phyloP scores from a whole-genome alignment of 2,113 vertebrate genomes.

The Poicephalus gulielmi region DNA sequence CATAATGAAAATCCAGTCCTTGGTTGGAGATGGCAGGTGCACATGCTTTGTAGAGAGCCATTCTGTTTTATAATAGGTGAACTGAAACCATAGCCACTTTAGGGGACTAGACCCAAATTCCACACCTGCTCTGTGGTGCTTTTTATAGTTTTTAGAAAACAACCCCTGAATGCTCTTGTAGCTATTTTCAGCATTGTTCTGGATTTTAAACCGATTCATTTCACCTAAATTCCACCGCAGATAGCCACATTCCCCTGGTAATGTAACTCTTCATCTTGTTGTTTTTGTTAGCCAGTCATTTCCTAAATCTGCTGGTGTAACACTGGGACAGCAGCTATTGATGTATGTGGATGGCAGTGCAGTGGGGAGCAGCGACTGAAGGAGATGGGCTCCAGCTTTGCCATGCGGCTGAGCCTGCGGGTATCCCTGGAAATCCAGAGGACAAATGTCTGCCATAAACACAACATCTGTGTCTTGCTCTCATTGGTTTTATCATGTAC shows the following conservation, averaged over 20 bases:
- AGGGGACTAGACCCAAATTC: not conserved
- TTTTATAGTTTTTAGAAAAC: not conserved
- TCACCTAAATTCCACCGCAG: fast-evolving
- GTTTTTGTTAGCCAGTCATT: not conserved
- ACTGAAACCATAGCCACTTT: not conserved
- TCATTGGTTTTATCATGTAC: not conserved
- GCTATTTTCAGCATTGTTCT: not conserved
- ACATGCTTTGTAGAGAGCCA: not conserved
- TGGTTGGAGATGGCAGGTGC: not conserved
- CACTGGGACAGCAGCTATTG: fast-evolving
- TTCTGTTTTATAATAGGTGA: not conserved
- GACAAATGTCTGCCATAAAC: not conserved
- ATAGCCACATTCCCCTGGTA: not conserved
- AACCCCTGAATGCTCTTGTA: not conserved
- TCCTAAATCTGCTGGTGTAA: not conserved
- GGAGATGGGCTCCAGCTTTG: not conserved
- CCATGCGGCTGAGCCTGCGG: fast-evolving
- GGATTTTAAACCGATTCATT: not conserved
- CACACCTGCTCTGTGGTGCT: not conserved
- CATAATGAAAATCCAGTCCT: not conserved
- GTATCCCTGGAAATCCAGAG: not conserved
- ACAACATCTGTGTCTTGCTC: fast-evolving
- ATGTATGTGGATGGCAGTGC: fast-evolving
- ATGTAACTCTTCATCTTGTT: not conserved
- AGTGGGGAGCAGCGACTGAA: fast-evolving